phyloP scores from a whole-genome alignment of 2,888 invertebrate genomes.

The Chouioia cunea region DNA sequence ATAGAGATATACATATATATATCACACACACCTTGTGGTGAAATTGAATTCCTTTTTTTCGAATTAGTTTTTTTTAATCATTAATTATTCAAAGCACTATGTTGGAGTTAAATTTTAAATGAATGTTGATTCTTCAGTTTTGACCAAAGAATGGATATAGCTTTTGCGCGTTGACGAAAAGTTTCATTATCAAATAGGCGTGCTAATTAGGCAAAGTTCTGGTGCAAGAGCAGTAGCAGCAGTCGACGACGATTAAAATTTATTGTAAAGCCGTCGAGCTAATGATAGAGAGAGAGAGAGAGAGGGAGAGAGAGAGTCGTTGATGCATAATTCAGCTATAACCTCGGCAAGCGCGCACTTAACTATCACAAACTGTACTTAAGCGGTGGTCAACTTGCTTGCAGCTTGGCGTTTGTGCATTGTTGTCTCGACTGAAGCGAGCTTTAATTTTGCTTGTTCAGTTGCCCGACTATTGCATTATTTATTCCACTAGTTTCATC shows the following conservation, averaged over 20 bases:
- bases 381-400: slow-evolving; percentile 44
- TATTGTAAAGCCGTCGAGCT: slow-evolving; percentile 31
- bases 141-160: no score
- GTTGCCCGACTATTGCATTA: no score
- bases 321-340: slow-evolving; percentile 45
- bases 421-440: background rate
- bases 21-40: no score
- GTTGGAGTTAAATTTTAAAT: no score
- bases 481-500: no score
- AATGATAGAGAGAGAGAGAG: slow-evolving; percentile 31
- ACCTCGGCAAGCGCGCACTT: slow-evolving; percentile 24
- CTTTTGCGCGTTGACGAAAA: background rate
- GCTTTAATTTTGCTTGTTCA: slow-evolving; percentile 42
- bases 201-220: slow-evolving; percentile 27
- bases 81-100: no score
- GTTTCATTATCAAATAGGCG: slow-evolving; percentile 10
- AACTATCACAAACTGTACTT: slow-evolving; percentile 44
- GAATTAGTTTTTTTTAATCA: no score
- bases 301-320: slow-evolving; percentile 17
- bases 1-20: no score
- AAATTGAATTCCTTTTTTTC: no score
- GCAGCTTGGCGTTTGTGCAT: slow-evolving; percentile 24
- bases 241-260: slow-evolving; percentile 30
- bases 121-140: no score
- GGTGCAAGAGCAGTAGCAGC: background rate